A percentile compares a stretch with the other conserved stretches of the same genome.
Conservation (phyloP, 1,140 invertebrate genomes). For the Brachionus paranguensis region DNA sequence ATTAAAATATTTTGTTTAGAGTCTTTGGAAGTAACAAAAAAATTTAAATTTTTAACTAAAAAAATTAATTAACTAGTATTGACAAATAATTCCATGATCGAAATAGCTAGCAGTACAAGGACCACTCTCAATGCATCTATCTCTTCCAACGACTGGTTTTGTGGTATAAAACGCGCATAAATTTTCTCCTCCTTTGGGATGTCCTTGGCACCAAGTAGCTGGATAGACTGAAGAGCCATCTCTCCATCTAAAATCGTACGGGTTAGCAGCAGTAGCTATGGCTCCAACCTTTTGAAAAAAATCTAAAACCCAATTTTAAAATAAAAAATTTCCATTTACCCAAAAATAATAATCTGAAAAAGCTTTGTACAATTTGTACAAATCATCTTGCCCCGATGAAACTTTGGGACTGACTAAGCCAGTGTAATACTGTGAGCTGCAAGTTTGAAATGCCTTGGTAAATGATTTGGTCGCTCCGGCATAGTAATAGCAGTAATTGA, state of each 20-base stretch:
- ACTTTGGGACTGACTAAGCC: conserved; percentile 16
- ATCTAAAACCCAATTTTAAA: background rate
- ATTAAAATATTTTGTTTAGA: no score
- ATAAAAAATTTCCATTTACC: background rate
- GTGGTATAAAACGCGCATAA: conserved; percentile 33
- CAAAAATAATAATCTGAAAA: conserved; percentile 37
- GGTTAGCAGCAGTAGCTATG: background rate
- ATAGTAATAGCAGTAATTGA: conserved; percentile 34
- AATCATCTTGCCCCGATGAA: background rate
- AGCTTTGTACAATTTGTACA: conserved; percentile 37
- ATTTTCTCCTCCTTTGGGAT: conserved; percentile 30
- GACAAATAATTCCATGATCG: conserved; percentile 33
- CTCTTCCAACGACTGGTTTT: background rate
- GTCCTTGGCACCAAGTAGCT: background rate
- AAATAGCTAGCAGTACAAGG: background rate
- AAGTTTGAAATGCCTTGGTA: conserved; percentile 7
- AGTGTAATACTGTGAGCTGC: background rate
- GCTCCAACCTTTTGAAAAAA: conserved; percentile 8
- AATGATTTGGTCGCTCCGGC: background rate
- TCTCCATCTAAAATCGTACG: background rate
- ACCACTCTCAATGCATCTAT: conserved; percentile 22
- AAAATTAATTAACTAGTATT: background rate
- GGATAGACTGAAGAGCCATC: background rate
- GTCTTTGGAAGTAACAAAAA: no score
- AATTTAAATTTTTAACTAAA: no score